Evolutionary conservation across 1,140 invertebrate species (phyloP).

Genomic region (Periplaneta americana): DNA sequence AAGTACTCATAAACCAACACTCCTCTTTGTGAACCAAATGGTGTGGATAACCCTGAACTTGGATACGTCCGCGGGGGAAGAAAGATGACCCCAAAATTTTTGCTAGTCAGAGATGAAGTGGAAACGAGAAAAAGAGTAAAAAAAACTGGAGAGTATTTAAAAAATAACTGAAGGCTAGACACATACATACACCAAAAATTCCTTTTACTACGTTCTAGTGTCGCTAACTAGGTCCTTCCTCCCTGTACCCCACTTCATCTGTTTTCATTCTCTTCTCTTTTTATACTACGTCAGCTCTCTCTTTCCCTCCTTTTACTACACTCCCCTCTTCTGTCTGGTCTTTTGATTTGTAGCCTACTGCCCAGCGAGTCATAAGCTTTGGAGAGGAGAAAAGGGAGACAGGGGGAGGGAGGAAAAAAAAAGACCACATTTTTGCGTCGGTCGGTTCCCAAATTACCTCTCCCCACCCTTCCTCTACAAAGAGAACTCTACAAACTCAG

Average conservation of each 20-base stretch:
- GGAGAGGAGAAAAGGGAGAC: too few relatives aligned
- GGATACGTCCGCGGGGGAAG: neutral
- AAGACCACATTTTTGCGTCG: neutral
- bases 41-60: neutral
- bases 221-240: neutral
- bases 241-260: neutral
- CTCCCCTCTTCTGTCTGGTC: neutral
- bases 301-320: neutral
- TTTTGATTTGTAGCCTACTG: neutral
- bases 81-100: neutral
- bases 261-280: neutral
- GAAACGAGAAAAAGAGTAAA: neutral
- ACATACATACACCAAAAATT: neutral
- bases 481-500: neutral
- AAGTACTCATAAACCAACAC: too few relatives aligned
- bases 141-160: neutral
- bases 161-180: neutral
- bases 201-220: neutral
- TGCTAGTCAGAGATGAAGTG: neutral
- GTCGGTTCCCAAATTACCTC: neutral
- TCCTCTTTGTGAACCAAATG: too few relatives aligned
- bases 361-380: neutral
- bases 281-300: neutral
- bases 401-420: too few relatives aligned
- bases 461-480: neutral